These are phyloP conservation scores for Ecdyonurus torrentis DNA, from an alignment of 2,888 invertebrate genomes.

Conservation along the genomic window DNA sequence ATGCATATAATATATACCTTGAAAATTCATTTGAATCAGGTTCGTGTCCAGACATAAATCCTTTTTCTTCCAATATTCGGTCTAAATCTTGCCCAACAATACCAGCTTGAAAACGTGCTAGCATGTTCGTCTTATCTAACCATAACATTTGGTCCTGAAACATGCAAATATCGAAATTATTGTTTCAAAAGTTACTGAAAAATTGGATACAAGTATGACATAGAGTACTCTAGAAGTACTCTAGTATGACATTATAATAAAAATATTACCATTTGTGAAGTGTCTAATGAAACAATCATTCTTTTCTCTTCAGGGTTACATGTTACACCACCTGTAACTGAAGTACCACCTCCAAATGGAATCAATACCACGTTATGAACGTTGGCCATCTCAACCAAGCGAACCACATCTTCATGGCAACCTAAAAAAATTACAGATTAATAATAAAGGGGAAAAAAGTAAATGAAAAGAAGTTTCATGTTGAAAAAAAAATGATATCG, in stretches of 20 bases:
- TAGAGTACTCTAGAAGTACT: not conserved
- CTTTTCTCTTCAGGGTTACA: constrained; percentile 33
- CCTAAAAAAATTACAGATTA: constrained; percentile 17
- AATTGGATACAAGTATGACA: not conserved
- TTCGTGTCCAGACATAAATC: constrained; percentile 37
- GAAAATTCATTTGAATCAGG: constrained; percentile 41
- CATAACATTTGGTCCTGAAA: constrained; percentile 34
- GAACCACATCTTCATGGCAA: constrained; percentile 29
- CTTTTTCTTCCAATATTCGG: constrained; percentile 26
- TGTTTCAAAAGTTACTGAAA: not conserved
- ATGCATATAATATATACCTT: too few species aligned
- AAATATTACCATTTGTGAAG: constrained; percentile 37
- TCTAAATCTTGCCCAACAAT: constrained; percentile 37
- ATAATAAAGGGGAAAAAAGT: too few species aligned
- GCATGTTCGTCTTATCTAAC: constrained; percentile 37
- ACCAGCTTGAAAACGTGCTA: constrained; percentile 33
- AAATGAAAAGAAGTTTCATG: too few species aligned
- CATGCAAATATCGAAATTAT: not conserved
- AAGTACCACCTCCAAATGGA: constrained; percentile 38
- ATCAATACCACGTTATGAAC: constrained; percentile 33
- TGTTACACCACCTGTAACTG: constrained; percentile 31
- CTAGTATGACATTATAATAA: too few species aligned
- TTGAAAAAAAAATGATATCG: too few species aligned
- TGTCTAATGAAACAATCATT: constrained; percentile 37
- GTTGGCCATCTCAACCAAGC: constrained; percentile 30